phyloP scores from a whole-genome alignment of 1,140 invertebrate genomes.

The Achroia grisella region DNA sequence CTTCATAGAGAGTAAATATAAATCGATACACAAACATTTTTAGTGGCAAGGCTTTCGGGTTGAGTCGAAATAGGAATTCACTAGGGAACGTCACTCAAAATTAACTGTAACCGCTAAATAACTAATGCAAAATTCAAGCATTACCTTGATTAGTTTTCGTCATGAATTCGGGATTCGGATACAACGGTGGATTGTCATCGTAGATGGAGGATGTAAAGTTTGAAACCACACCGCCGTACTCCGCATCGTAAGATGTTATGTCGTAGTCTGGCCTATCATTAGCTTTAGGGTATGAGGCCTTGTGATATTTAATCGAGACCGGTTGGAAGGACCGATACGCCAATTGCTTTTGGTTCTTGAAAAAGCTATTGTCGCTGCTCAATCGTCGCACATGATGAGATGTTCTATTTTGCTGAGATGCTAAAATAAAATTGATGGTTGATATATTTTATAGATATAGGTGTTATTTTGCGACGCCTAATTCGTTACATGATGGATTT shows the following conservation, averaged over 20 bases:
- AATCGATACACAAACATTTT: no score
- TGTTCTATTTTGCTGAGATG: constrained; percentile 48
- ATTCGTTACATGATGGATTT: no score
- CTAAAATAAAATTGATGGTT: constrained; percentile 21
- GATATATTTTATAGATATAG: no score
- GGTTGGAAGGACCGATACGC: constrained; percentile 60
- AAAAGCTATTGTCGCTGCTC: constrained; percentile 34
- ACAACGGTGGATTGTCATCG: constrained; percentile 59
- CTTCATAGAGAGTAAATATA: no score
- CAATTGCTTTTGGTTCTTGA: constrained; percentile 39
- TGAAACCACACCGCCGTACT: constrained; percentile 57
- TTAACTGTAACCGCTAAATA: background rate
- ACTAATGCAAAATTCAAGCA: background rate
- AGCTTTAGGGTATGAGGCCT: constrained; percentile 39
- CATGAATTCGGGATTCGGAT: constrained; percentile 61
- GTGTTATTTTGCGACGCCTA: no score
- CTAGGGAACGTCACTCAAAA: no score
- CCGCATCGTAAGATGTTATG: constrained; percentile 55
- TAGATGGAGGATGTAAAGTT: constrained; percentile 65
- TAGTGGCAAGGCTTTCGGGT: no score
- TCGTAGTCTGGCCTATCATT: constrained; percentile 56
- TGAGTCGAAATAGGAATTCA: no score
- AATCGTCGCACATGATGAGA: constrained; percentile 40
- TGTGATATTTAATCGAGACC: constrained; percentile 46
- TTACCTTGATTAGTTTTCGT: constrained; percentile 47